Evolutionary conservation across 1,140 invertebrate species (phyloP), one percentile per base, ranked within the genome.

Genomic region (Meteorus sp.): DNA sequence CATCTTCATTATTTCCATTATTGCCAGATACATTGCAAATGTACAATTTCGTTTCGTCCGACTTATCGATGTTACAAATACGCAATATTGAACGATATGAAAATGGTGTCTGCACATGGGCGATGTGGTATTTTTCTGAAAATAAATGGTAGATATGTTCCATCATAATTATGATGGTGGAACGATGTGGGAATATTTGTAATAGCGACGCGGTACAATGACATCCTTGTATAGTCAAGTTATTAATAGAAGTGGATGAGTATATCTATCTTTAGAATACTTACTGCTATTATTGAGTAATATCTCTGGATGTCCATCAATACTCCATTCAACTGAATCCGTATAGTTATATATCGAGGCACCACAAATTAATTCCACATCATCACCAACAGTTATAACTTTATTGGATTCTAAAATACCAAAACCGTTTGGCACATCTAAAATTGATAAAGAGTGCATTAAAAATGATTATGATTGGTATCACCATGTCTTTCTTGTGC

Each of bases 311-410:
- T n/a, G n/a, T n/a, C 57, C 39, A 2, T 60, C 44, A 17, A 72
- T 48, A 15, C 60, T 66, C 83, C 83, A 85, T 20, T 61, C 39
- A 8, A 85, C 59, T 2, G 74, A 56, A 19, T 70, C 59, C 3
- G 77, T 73, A 31, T 79, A 85, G 63, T 84, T 81, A 51, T 85
- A 84, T 20, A 80, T 70, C 1, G 84, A 79, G 2, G 81, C 85
- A 3, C 76, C 81, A 65, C 86, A 88, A 5, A 71, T 79, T 1
- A 86, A 48, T 20, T 63, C 71, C 2, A 84, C 41, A 41, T 81
- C 62, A 58, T 87, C 85, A 1, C 82, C 83, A 22, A 67, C 71
- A 1, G 83, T 79, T 8, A 85, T 72, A 33, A 71, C 59, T 3
- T 70, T 64, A n/a, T 66, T 69, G 57, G 48, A 70, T 37, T 72